These are phyloP conservation scores for Axis porcinus DNA, from an alignment of 2,113 vertebrate species.

Conservation along the genomic window DNA sequence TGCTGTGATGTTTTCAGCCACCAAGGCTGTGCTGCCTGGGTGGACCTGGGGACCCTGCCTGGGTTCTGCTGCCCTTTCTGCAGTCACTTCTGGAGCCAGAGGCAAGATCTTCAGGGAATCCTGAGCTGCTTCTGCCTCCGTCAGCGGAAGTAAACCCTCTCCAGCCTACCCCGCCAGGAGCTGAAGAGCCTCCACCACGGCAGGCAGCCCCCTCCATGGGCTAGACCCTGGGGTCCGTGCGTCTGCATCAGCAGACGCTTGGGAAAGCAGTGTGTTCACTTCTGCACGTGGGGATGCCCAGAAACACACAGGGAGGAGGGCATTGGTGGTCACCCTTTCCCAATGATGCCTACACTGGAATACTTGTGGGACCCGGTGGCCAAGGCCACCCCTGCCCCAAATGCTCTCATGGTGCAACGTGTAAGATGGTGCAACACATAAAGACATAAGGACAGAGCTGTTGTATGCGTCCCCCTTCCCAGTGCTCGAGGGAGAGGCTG, in stretches of 20 bases:
- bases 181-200: neutral
- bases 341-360: neutral
- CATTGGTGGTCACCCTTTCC: neutral
- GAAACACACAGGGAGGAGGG: accelerated
- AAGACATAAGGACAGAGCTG: neutral
- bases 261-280: neutral
- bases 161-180: neutral
- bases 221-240: neutral
- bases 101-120: neutral
- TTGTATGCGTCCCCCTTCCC: neutral
- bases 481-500: neutral
- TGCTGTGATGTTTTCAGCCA: neutral
- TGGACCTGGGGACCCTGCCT: neutral
- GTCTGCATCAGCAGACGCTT: neutral
- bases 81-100: neutral
- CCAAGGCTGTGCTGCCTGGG: neutral
- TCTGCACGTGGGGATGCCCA: accelerated
- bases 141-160: no score
- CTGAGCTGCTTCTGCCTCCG: neutral
- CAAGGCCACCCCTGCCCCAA: neutral
- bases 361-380: neutral
- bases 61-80: neutral
- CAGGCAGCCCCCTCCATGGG: neutral
- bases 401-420: neutral
- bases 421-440: neutral